These are phyloP conservation scores for Pardalotus punctatus DNA, from an alignment of 2,113 vertebrate species.

Conservation along the genomic window DNA sequence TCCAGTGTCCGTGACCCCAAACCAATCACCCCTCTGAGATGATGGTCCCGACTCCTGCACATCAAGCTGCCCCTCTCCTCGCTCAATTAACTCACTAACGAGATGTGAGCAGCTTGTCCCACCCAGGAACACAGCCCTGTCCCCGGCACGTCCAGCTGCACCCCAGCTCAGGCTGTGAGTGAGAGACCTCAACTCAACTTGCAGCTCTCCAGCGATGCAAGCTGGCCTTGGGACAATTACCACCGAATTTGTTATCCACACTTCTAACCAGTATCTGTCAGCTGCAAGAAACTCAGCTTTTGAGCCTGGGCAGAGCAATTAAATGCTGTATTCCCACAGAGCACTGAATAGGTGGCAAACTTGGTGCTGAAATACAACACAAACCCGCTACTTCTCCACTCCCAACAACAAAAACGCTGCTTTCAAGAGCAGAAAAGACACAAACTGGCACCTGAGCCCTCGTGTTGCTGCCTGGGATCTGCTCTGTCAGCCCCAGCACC, in stretches of 20 bases:
- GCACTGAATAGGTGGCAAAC: not conserved
- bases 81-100: slow-evolving; percentile 14
- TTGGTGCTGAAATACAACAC: not conserved
- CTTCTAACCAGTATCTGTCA: not conserved
- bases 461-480: not conserved
- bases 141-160: slow-evolving; percentile 55
- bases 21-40: not conserved
- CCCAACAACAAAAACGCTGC: not conserved
- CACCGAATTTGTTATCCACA: not conserved
- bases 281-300: not conserved
- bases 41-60: not conserved
- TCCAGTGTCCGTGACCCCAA: not conserved
- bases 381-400: not conserved
- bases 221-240: not conserved
- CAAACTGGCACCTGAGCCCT: not conserved
- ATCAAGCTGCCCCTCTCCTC: not conserved
- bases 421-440: not conserved
- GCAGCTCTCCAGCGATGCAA: not conserved
- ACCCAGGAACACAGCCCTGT: not conserved
- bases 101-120: slow-evolving; percentile 25
- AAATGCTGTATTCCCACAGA: not conserved
- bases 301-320: accelerated
- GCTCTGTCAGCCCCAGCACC: not conserved
- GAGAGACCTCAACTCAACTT: slow-evolving; percentile 41
- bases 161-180: not conserved